Base-by-base conservation (phyloP, 2,888 invertebrate species). In the Cryptophagus acutangulus region DNA sequence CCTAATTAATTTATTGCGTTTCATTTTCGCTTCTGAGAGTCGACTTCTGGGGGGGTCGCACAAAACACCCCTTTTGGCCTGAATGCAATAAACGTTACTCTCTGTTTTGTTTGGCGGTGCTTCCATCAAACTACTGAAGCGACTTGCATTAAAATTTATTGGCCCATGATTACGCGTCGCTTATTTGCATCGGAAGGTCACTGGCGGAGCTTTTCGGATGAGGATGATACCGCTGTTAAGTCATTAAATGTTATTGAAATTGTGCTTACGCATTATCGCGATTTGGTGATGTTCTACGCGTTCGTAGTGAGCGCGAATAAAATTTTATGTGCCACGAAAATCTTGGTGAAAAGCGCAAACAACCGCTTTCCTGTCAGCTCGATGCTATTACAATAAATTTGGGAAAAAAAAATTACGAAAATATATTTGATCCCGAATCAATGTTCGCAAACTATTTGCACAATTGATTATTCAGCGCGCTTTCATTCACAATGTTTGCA, bases 1-100 rank as follows among this genome's bases (percentile, higher is more conserved):
- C 57, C 59, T 63, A 63, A 63, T 63, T 62, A 63, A 63, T 63
- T 63, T 63, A 63, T 62, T 59, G 61, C 61, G 58, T 62, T 62
- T 62, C 63, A 61, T 63, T 62, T 63, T 58, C 58, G 47, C n/a
- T n/a, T n/a, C 52, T 52, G 43, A 54, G 51, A 51, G 49, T 49
- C 46, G 45, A 41, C 46, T 48, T 46, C 46, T 48, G 48, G 46
- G 38, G 34, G 40, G 42, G 17, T 37, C 37, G 47, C 39, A 41
- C 45, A 50, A 39, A 44, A 35, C 48, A n/a, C 24, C 48, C n/a
- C n/a, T n/a, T n/a, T n/a, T n/a, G n/a, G n/a, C 42, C 29, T 39
- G 24, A 43, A 45, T 37, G 43, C 48, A 46, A 52, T 50, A 50
- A 52, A 50, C 39, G 48, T 40, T 41, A 34, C 43, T 35, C 31